Conservation (phyloP, 2,888 invertebrate genomes). For the Masnerella sp. region DNA sequence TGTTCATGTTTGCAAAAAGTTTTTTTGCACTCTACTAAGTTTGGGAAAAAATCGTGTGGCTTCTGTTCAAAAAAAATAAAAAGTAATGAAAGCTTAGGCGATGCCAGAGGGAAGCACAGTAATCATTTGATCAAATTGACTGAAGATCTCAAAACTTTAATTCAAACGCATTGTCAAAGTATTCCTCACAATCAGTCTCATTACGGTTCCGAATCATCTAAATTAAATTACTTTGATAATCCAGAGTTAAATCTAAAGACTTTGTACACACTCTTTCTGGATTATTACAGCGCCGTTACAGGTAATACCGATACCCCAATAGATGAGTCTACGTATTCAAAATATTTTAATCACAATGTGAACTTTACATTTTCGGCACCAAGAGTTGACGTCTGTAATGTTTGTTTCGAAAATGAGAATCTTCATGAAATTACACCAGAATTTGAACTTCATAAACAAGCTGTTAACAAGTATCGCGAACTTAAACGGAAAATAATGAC, state of each 20-base stretch:
- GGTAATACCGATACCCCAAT: slow-evolving; percentile 12
- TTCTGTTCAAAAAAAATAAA: slow-evolving; percentile 23
- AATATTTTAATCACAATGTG: slow-evolving; percentile 41
- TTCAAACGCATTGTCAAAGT: slow-evolving; percentile 34
- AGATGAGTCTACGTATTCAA: slow-evolving; percentile 21
- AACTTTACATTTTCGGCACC: slow-evolving; percentile 22
- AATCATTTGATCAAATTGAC: slow-evolving; percentile 32
- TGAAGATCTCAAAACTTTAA: slow-evolving; percentile 31
- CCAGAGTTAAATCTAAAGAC: slow-evolving; percentile 9
- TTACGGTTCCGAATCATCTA: slow-evolving; percentile 7
- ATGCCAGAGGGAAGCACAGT: slow-evolving; percentile 29
- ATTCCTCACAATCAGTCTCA: slow-evolving; percentile 37
- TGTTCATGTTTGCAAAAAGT: background rate
- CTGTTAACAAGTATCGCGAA: background rate
- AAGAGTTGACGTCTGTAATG: slow-evolving; percentile 22
- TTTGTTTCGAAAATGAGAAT: slow-evolving; percentile 1
- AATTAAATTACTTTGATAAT: slow-evolving; percentile 39
- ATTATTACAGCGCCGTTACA: slow-evolving; percentile 20
- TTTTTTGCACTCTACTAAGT: slow-evolving; percentile 8
- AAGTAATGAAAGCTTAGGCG: slow-evolving; percentile 12
- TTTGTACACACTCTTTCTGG: slow-evolving; percentile 23
- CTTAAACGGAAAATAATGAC: slow-evolving; percentile 16
- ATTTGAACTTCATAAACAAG: background rate
- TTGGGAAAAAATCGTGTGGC: slow-evolving; percentile 13
- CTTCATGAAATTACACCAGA: background rate